These are phyloP conservation scores for Adelognathus sp. DNA, from an alignment of 2,888 invertebrate species.

Conservation along the genomic window DNA sequence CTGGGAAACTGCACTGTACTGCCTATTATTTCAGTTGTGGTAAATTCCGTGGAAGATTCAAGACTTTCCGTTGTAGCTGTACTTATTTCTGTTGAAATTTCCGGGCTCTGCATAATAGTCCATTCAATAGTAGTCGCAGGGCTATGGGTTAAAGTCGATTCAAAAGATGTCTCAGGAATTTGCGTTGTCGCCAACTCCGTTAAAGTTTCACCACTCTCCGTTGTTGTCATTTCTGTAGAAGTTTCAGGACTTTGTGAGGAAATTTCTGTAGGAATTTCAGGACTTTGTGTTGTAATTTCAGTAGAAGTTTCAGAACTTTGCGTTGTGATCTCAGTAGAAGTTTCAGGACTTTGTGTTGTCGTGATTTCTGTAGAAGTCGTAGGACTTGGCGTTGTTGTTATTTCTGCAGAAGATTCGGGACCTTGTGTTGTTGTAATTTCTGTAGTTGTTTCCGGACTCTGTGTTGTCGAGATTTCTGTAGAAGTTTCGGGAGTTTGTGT, in stretches of 20 bases:
- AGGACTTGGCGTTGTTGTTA: background rate
- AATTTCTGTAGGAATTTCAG: background rate
- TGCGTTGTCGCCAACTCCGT: background rate
- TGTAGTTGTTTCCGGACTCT: background rate
- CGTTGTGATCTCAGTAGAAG: too few species aligned
- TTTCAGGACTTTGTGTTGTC: constrained; percentile 14
- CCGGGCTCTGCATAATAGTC: background rate
- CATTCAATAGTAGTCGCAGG: constrained; percentile 1
- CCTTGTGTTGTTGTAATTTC: constrained; percentile 20
- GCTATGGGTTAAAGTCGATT: background rate
- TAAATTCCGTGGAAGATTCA: background rate
- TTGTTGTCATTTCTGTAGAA: background rate
- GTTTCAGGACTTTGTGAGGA: background rate
- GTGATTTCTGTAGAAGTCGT: background rate
- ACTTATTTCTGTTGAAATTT: background rate
- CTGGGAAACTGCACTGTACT: constrained; percentile 20
- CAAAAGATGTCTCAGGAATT: background rate
- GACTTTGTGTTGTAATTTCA: background rate
- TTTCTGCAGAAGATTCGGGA: background rate
- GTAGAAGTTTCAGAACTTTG: background rate
- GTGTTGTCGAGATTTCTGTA: constrained; percentile 40
- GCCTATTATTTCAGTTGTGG: constrained; percentile 18
- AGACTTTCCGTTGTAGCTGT: constrained; percentile 7
- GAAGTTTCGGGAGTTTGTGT: background rate
- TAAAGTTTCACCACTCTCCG: background rate